Evolutionary conservation across 92 coral and sea anemone species (phyloP).

Genomic region (Zoanthus solanderi): DNA sequence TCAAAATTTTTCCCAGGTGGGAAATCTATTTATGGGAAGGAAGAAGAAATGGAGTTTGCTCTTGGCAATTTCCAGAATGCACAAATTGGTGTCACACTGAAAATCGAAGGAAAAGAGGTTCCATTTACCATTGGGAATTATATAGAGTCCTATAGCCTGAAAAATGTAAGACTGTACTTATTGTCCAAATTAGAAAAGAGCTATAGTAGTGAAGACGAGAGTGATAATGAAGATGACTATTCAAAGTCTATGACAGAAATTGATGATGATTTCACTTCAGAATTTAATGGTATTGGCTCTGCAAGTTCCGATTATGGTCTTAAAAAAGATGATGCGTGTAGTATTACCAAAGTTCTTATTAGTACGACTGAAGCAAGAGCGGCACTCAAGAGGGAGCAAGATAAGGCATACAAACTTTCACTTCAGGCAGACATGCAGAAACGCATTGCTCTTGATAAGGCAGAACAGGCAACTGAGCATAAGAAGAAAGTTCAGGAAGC

Average conservation of each 20-base stretch:
- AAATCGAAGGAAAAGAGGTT: slow-evolving; percentile 66
- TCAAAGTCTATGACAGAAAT: slow-evolving; percentile 17
- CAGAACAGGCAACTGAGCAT: slow-evolving; percentile 58
- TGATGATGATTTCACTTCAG: slow-evolving; percentile 20
- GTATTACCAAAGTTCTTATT: slow-evolving; percentile 38
- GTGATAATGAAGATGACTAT: slow-evolving; percentile 32
- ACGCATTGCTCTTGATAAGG: slow-evolving; percentile 59
- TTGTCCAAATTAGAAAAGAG: slow-evolving; percentile 13
- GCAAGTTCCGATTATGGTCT: slow-evolving; percentile 21
- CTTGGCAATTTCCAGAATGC: slow-evolving; percentile 70
- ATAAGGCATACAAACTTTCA: slow-evolving; percentile 65
- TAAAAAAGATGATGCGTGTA: slow-evolving; percentile 43
- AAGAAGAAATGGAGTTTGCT: slow-evolving; percentile 69
- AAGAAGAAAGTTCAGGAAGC: slow-evolving; percentile 68
- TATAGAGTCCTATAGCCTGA: slow-evolving; percentile 29
- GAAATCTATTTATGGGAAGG: slow-evolving; percentile 64
- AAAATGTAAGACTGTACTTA: slow-evolving; percentile 19
- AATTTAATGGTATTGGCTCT: slow-evolving; percentile 19
- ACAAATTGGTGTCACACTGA: slow-evolving; percentile 66
- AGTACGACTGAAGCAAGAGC: slow-evolving; percentile 39
- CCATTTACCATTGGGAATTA: slow-evolving; percentile 59
- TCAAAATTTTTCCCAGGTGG: slow-evolving; percentile 74
- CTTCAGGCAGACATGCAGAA: slow-evolving; percentile 69
- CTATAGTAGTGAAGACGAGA: slow-evolving; percentile 35
- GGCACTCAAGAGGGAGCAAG: slow-evolving; percentile 39